These are phyloP conservation scores for Pseudanteris insignis DNA, from an alignment of 2,888 invertebrate species.

Conservation along the genomic window DNA sequence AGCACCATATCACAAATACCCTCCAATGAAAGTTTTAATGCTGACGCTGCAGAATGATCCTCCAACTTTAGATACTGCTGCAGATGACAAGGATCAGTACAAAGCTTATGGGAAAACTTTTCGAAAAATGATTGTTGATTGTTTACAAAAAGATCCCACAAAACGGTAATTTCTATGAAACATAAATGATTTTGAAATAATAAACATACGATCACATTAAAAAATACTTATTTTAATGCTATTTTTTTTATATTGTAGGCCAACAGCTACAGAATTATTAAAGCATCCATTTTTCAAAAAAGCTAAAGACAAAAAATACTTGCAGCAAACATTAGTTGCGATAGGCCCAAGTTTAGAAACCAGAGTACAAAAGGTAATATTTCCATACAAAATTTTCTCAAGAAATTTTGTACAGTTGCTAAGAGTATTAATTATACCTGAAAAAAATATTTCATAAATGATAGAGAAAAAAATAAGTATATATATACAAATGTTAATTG, in stretches of 20 bases:
- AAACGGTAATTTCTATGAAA: constrained; percentile 77
- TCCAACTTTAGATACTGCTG: constrained; percentile 92
- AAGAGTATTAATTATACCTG: too few species aligned
- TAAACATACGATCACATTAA: too few species aligned
- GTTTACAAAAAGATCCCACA: constrained; percentile 93
- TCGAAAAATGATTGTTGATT: constrained; percentile 95
- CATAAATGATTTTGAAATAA: too few species aligned
- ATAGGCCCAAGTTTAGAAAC: constrained; percentile 90
- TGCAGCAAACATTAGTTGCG: constrained; percentile 84
- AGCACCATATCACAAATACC: constrained; percentile 98
- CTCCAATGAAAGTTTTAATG: constrained; percentile 99
- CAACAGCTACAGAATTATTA: constrained; percentile 92
- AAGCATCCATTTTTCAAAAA: constrained; percentile 99
- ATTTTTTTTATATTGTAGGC: constrained; percentile 70
- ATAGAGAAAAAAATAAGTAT: background rate
- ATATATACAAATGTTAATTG: too few species aligned
- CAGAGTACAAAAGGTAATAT: constrained; percentile 87
- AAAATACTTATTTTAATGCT: too few species aligned
- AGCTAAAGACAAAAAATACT: constrained; percentile 91
- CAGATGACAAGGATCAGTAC: constrained; percentile 97
- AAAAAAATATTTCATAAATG: background rate
- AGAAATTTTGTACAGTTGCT: too few species aligned
- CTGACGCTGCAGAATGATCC: constrained; percentile 98
- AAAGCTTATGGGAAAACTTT: constrained; percentile 97
- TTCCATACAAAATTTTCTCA: too few species aligned